phyloP scores from a whole-genome alignment of 2,113 vertebrate species.

The Hydrolagus affinis region DNA sequence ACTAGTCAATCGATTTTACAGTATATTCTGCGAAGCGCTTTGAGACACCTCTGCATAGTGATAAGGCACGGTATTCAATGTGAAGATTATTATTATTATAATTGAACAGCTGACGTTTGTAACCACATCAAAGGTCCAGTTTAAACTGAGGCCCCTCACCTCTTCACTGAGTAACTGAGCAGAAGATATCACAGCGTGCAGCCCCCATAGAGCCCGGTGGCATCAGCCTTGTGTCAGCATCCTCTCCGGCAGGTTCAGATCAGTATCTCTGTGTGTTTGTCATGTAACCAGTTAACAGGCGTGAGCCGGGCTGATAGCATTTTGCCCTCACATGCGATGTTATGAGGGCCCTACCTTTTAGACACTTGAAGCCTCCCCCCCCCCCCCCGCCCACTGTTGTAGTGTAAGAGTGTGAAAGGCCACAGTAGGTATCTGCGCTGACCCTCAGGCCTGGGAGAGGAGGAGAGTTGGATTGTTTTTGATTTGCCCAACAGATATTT shows the following conservation, averaged over 20 bases:
- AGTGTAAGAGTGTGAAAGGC: constrained; percentile 23
- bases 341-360: constrained; percentile 30
- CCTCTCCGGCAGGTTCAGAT: constrained; percentile 8
- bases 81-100: too few relatives aligned
- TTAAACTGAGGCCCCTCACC: too few relatives aligned
- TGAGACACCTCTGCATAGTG: too few relatives aligned
- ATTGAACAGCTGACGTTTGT: too few relatives aligned
- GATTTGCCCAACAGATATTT: constrained; percentile 21
- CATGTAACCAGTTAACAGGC: constrained; percentile 28
- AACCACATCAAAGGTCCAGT: too few relatives aligned
- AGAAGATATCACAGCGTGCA: constrained; percentile 5
- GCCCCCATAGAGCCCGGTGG: constrained; percentile 10
- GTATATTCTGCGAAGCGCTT: too few relatives aligned
- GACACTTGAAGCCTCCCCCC: constrained; percentile 16
- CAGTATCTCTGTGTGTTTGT: constrained; percentile 15
- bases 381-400: not conserved
- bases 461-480: not conserved
- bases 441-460: constrained; percentile 15
- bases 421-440: constrained; percentile 10
- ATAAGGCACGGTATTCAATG: too few relatives aligned
- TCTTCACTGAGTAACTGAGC: constrained; percentile 6
- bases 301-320: not conserved
- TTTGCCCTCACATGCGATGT: constrained; percentile 20
- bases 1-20: too few relatives aligned
- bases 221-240: constrained; percentile 17